Base-by-base conservation (phyloP, 2,888 invertebrate genomes). In the Drosophila nigritarsus region DNA sequence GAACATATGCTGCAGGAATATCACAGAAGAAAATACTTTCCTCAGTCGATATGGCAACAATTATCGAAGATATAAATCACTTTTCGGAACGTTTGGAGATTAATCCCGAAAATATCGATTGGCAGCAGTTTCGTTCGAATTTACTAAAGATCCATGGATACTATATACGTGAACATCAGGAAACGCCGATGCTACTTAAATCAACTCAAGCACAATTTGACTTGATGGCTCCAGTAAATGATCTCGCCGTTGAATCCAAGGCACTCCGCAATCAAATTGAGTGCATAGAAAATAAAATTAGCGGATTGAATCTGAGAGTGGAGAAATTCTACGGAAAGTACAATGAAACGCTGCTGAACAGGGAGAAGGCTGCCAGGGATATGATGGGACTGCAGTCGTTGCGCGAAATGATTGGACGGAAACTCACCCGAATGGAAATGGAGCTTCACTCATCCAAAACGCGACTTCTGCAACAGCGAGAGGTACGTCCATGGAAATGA, bases 131-230 rank as follows among this genome's bases (percentile, higher is more conserved):
- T 13, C 74, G 65, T 1, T 9, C 27, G 2, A 83, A 73, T 36
- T 51, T 83, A 32, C 36, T 58, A 2, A 69, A 81, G 27, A 62
- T 83, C n/a, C 74, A 81, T 24, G n/a, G 36, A n/a, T 58, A 65
- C 45, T 86, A 76, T 38, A 48, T 67, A 1, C 18, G 20, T 13
- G 13, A 53, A 1, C 11, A 27, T 18, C 6, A 32, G 0, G 8
- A 42, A 45, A 18, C 8, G 0, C 0, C 13, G 27, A 11, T 29
- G 49, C 5, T 11, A 11, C 24, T 11, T 6, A 18, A 40, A 30
- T 29, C 29, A 2, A 3, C 0, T 1, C 8, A 29, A 7, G 4
- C 13, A 11, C 20, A 29, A 29, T 9, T 24, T 1, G 66, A 45
- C 8, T 32, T 71, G 20, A 60, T 71, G 55, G 13, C 29, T 4